Percentiles rank a stretch among this genome's conserved stretches.
Conservation (phyloP, 2,888 invertebrate species). For the Rhingia campestris region DNA sequence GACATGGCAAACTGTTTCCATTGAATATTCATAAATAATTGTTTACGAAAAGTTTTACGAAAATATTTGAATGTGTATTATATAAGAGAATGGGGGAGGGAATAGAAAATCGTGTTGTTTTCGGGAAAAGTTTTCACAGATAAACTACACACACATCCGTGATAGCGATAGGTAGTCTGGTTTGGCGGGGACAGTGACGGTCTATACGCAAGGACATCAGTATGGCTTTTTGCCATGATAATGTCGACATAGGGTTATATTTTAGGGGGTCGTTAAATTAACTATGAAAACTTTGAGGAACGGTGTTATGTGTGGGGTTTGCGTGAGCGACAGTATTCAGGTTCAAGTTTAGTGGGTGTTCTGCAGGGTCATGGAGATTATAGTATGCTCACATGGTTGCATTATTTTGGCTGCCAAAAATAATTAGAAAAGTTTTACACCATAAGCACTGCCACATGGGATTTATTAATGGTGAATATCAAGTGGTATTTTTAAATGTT, state of each 20-base stretch:
- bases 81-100: background rate
- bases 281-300: background rate
- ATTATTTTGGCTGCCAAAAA: background rate
- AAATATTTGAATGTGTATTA: constrained; percentile 30
- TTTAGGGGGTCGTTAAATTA: constrained; percentile 28
- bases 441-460: background rate
- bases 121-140: constrained; percentile 49
- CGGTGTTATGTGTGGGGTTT: background rate
- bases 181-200: background rate
- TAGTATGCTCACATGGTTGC: background rate
- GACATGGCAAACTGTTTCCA: constrained; percentile 11
- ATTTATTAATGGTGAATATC: background rate
- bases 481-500: background rate
- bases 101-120: constrained; percentile 32
- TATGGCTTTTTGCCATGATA: constrained; percentile 60
- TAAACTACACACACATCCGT: constrained; percentile 16
- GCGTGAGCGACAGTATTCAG: constrained; percentile 32
- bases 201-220: constrained; percentile 5
- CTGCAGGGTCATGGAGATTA: constrained; percentile 17
- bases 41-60: constrained; percentile 57
- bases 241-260: constrained; percentile 28
- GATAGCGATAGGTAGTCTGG: background rate
- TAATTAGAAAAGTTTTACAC: background rate
- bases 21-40: constrained; percentile 71
- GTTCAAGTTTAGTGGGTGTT: constrained; percentile 59